These are phyloP conservation scores for Tenualosa ilisha DNA, from an alignment of 2,797 vertebrate genomes.

Conservation along the genomic window DNA sequence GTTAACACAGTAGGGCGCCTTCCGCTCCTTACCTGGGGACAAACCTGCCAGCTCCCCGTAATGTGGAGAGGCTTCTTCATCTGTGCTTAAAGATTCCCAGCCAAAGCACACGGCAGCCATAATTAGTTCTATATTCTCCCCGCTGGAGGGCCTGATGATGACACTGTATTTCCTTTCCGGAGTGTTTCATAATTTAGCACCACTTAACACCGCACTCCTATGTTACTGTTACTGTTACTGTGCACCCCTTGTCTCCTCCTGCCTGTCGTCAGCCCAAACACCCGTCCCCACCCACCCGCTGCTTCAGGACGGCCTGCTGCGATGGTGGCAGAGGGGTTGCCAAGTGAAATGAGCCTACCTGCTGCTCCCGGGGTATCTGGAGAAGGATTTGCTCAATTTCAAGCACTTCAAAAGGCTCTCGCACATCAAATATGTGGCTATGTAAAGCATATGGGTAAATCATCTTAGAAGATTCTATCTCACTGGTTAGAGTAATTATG, in stretches of 20 bases:
- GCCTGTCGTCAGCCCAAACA: neutral
- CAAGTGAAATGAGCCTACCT: neutral
- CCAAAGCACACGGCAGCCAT: neutral
- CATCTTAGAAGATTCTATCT: neutral
- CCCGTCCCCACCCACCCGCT: neutral
- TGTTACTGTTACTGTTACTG: neutral
- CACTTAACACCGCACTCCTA: neutral
- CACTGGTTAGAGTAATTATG: neutral
- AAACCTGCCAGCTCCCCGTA: constrained; percentile 31
- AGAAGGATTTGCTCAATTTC: neutral
- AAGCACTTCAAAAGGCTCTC: constrained; percentile 9
- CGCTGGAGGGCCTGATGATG: constrained; percentile 16
- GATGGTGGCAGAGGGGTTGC: neutral
- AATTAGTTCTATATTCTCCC: constrained; percentile 21
- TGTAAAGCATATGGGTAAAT: constrained; percentile 4
- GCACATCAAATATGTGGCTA: neutral
- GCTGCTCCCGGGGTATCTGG: neutral
- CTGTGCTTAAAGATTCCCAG: constrained; percentile 30
- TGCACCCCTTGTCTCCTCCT: neutral
- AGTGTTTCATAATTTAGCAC: neutral
- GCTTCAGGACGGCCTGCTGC: neutral
- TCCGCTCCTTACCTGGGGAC: constrained; percentile 21
- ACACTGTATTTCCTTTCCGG: constrained; percentile 26
- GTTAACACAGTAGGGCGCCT: constrained; percentile 37
- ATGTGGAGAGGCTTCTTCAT: constrained; percentile 40